Evolutionary conservation across 2,113 vertebrate genomes (phyloP), one percentile per base, ranked within the genome.

Genomic region (Sapajus apella): DNA sequence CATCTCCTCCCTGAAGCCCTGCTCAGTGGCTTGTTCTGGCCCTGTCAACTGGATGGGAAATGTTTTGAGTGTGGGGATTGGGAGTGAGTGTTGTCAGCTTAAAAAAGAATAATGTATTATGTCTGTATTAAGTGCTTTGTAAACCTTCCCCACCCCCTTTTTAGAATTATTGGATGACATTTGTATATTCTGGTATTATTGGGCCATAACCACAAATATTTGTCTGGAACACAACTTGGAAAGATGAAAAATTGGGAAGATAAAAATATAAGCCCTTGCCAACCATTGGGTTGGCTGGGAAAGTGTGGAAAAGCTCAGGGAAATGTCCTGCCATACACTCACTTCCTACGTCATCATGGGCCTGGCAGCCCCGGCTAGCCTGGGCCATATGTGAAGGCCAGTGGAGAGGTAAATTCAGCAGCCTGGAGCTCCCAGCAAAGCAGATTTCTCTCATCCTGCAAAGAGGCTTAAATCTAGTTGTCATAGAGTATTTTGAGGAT

Each of bases 191-290:
- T 80, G 64, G 25, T 90, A 35, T 81, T 87, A 81, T 35, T 94
- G 85, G 56, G 58, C 80, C 85, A n/a, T 73, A 72, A 20, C 52
- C 45, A 77, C 64, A 95, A 66, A 61, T 85, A 90, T 64, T 87
- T 91, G 35, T 95, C 27, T 95, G 92, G 61, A 95, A 84, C 35
- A 92, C 43, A 97, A 47, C 30, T 82, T 90, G 80, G 70, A 76
- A 87, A 85, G 81, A 72, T 91, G 47, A 88, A 91, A 87, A 61
- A 11, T 56, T 61, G 82, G 90, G 64, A 79, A 91, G 75, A 61
- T 90, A 70, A 90, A 93, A 92, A 87, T 75, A 25, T 4, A 90
- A 90, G 95, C n/a, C 30, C 32, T 81, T 70, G 30, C 52, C 50
- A 45, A 23, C 37, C 13, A 27, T 58, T 18, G 47, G 56, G 52